Base-by-base conservation (phyloP, 2,797 vertebrate species). In the Euphonia xanthogaster region DNA sequence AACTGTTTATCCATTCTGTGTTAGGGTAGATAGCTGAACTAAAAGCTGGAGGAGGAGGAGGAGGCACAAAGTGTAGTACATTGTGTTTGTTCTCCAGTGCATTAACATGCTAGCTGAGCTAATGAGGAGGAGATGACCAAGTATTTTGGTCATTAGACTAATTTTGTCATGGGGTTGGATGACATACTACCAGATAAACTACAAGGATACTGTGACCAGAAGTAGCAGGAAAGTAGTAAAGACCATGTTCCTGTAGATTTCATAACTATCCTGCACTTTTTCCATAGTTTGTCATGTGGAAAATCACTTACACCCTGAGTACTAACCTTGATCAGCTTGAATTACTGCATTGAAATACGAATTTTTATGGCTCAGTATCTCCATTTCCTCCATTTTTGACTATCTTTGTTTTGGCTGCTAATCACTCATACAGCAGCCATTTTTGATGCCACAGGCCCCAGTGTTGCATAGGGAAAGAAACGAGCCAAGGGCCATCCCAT, bases 391-490 rank as follows among this genome's bases (percentile, higher is more conserved):
- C 4, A 7, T 45, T 95, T 76, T 87, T 75, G 21, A 28, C 53
- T 74, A 9, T 44, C 35, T 81, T 53, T 95, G 23, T 74, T 97
- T 93, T 87, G 87, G 44, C 72, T 94, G 53, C 63, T 62, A 24
- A 62, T 73, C 72, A 31, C 62, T 92, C 18, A 22, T 45, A 28
- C 42, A 60, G 50, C 51, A 88, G 65, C 39, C 30, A 24, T 71
- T 40, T 75, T 84, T 88, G 44, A 39, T 89, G 47, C 76, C 47
- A 12, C 1, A 19, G 83, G 42, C 31, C 61, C 17, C 42, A 73
- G 1, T 24, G 10, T 65, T 74, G 19, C 3, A 1, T 42, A 72
- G 45, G 47, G 76, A 85, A 39, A 85, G 50, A 89, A 94, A 51
- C 4, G 74, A 66, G 19, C 16, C 40, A 86, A 90, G 12, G 42